These are phyloP conservation scores for Peromyscus eremicus DNA, from an alignment of 2,797 vertebrate genomes.

Conservation along the genomic window DNA sequence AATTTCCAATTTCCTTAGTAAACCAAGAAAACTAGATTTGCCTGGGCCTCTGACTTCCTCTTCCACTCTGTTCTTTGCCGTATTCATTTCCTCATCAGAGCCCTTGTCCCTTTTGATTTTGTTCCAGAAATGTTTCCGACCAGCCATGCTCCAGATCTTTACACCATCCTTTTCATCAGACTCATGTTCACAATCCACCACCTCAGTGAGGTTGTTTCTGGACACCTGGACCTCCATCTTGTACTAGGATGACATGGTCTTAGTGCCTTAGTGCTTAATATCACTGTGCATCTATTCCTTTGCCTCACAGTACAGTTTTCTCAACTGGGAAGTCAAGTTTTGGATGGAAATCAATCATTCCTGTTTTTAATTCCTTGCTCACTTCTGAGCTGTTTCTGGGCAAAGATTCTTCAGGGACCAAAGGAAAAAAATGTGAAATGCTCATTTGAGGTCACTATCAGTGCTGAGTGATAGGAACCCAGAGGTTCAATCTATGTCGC, in stretches of 20 bases:
- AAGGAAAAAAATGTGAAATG: neutral
- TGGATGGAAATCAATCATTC: neutral
- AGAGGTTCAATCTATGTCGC: neutral
- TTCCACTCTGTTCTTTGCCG: neutral
- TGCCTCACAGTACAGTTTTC: neutral
- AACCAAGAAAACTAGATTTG: neutral
- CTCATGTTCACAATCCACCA: neutral
- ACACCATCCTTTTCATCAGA: neutral
- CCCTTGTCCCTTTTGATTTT: neutral
- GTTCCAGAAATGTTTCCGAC: neutral
- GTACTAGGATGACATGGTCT: neutral
- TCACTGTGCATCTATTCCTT: neutral
- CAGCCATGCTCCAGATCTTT: neutral
- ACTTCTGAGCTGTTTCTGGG: neutral
- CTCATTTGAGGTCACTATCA: neutral
- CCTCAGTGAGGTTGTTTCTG: neutral
- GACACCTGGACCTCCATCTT: neutral
- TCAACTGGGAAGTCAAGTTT: neutral
- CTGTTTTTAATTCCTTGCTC: neutral
- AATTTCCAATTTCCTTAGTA: neutral
- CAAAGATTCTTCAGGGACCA: neutral
- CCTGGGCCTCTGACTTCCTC: neutral
- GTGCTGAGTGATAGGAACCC: neutral
- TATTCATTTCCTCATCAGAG: neutral
- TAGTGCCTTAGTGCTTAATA: neutral